Evolutionary conservation across 2,113 vertebrate genomes (phyloP), one percentile per base, ranked within the genome.

Genomic region (Motacilla tschutschensis): DNA sequence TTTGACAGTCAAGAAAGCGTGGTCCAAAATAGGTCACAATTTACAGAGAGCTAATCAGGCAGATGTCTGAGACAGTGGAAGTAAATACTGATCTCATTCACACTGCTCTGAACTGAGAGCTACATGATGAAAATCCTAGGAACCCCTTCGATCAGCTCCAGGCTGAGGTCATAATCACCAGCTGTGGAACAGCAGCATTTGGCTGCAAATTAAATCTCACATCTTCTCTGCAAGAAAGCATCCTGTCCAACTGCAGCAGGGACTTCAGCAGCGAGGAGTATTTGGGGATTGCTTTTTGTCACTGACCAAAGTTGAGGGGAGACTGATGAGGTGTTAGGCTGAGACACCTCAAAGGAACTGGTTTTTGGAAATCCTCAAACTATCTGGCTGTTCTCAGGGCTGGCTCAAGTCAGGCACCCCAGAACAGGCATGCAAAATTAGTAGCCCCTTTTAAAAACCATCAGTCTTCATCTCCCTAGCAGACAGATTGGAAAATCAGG

Each of bases 281-380:
- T 55, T 70, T 66, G 67, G 44, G 57, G 33, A 53, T 67, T 72
- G 19, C 9, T 85, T 88, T 85, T 64, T 72, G 72, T 83, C 77
- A 62, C 62, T 66, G 81, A 47, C 40, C 25, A 10, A 63, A 82
- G 57, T 4, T 87, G 69, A 82, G 43, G 36, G 62, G 83, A 82
- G 88, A 91, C 57, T 86, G 64, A 91, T 92, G 86, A 91, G 69
- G 87, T 91, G 92, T 74, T 79, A 62, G 5, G 35, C 69, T 83
- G 75, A 91, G 81, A 88, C 57, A 57, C 69, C 90, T 90, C 88
- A 55, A 86, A 86, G 64, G 75, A 88, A 28, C 69, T 67, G 82
- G 72, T 74, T 91, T 95, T 94, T 92, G 43, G 72, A 94, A 93
- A 83, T 88, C 84, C 55, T 95, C 72, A 33, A 62, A 64, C 78